phyloP scores from a whole-genome alignment of 1,140 invertebrate species.

The Pseudomyrmex gracilis region DNA sequence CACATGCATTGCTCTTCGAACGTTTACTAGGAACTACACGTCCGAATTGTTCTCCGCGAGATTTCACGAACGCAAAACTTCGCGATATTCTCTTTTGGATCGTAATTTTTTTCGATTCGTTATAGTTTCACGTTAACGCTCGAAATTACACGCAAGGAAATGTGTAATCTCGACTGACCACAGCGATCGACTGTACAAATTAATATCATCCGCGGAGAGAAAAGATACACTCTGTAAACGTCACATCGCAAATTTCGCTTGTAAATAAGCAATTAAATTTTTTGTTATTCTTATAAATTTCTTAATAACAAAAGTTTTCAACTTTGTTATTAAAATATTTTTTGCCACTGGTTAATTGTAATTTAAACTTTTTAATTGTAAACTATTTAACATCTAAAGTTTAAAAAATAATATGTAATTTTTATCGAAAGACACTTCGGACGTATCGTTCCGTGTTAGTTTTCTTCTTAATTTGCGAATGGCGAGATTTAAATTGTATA shows the following conservation, averaged over 20 bases:
- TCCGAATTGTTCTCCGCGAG: slow-evolving; percentile 5
- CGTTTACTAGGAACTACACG: slow-evolving; percentile 31
- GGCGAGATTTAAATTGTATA: slow-evolving; percentile 35
- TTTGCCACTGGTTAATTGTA: too few relatives aligned
- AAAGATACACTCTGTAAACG: too few relatives aligned
- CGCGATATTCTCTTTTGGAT: not conserved
- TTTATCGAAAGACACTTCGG: slow-evolving; percentile 22
- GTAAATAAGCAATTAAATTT: too few relatives aligned
- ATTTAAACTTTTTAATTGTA: too few relatives aligned
- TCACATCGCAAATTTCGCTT: too few relatives aligned
- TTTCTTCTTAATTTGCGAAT: slow-evolving; percentile 38
- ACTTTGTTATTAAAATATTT: too few relatives aligned
- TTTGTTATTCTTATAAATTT: too few relatives aligned
- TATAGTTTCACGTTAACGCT: not conserved
- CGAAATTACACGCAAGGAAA: slow-evolving; percentile 15
- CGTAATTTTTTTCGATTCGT: not conserved
- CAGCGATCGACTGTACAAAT: not conserved
- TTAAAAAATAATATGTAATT: too few relatives aligned
- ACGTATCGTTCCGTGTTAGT: slow-evolving; percentile 41
- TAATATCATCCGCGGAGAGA: too few relatives aligned
- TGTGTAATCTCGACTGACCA: not conserved
- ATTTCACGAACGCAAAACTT: too few relatives aligned
- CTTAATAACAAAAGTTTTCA: too few relatives aligned
- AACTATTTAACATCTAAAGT: too few relatives aligned
- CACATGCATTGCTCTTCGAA: not conserved